A percentile compares a stretch with the other conserved stretches of the same genome.
Conservation (phyloP, 2,888 invertebrate species). For the Apotomis turbidana region DNA sequence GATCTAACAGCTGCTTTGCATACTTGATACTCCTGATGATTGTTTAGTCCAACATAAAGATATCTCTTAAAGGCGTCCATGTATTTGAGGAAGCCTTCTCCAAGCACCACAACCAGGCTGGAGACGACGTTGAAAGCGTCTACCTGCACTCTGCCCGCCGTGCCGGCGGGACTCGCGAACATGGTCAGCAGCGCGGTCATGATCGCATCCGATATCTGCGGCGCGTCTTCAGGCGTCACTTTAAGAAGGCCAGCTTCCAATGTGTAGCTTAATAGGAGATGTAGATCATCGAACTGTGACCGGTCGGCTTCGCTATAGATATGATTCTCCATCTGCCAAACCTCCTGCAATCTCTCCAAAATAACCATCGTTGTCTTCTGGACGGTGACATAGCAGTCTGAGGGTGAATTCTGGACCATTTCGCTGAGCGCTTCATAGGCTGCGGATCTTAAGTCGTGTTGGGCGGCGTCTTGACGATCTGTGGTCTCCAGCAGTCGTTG, state of each 20-base stretch:
- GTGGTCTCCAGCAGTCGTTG: constrained; percentile 96
- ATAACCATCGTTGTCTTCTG: constrained; percentile 99
- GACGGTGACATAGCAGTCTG: constrained; percentile 98
- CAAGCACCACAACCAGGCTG: constrained; percentile 96
- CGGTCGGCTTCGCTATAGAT: constrained; percentile 94
- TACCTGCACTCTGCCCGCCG: constrained; percentile 97
- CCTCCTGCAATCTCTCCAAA: constrained; percentile 95
- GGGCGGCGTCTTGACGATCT: constrained; percentile 96
- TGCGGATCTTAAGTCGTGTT: constrained; percentile 96
- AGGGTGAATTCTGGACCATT: constrained; percentile 99
- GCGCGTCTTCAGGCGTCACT: constrained; percentile 96
- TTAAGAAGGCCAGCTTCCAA: constrained; percentile 97
- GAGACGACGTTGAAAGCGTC: constrained; percentile 99
- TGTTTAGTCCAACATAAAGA: constrained; percentile 95
- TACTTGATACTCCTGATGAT: constrained; percentile 97
- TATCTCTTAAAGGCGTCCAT: constrained; percentile 99
- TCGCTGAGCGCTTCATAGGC: constrained; percentile 99
- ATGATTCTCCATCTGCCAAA: constrained; percentile 96
- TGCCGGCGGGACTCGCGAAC: constrained; percentile 95
- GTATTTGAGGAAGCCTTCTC: constrained; percentile 96
- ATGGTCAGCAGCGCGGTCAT: constrained; percentile 98
- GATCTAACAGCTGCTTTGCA: constrained; percentile 97
- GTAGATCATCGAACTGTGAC: constrained; percentile 97
- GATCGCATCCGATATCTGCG: constrained; percentile 97
- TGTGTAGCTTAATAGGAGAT: constrained; percentile 97